These are phyloP conservation scores for Pristionchus maxplancki DNA, from an alignment of 2,888 invertebrate species.

Conservation along the genomic window DNA sequence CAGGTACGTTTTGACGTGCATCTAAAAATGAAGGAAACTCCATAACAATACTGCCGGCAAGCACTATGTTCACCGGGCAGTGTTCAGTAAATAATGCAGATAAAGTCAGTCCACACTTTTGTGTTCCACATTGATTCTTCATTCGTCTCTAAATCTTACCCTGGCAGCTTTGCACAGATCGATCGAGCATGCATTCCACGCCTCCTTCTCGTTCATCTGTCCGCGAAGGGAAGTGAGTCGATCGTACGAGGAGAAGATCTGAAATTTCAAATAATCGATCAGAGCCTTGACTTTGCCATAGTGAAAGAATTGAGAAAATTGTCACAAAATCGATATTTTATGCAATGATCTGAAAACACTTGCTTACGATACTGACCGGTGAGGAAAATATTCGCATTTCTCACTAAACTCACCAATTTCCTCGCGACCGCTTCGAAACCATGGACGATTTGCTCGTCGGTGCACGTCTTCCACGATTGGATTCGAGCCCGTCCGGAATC, in stretches of 20 bases:
- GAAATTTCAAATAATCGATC: background rate
- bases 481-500: conserved; percentile 16
- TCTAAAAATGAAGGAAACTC: conserved; percentile 78
- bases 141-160: conserved; percentile 79
- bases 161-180: conserved; percentile 89
- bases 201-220: conserved; percentile 84
- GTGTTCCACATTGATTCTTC: background rate
- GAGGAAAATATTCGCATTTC: no score
- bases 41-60: no score
- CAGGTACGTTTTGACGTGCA: conserved; percentile 89
- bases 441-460: conserved; percentile 62
- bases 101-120: background rate
- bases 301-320: no score
- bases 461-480: conserved; percentile 56
- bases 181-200: conserved; percentile 91
- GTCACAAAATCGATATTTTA: no score
- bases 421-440: conserved; percentile 74
- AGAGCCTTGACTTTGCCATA: background rate
- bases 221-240: conserved; percentile 58
- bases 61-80: no score
- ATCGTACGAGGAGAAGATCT: conserved; percentile 70
- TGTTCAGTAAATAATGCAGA: no score
- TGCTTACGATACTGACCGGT: no score
- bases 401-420: conserved; percentile 61
- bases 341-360: no score